Conservation (phyloP, 2,888 invertebrate genomes). For the Erebia ligea region DNA sequence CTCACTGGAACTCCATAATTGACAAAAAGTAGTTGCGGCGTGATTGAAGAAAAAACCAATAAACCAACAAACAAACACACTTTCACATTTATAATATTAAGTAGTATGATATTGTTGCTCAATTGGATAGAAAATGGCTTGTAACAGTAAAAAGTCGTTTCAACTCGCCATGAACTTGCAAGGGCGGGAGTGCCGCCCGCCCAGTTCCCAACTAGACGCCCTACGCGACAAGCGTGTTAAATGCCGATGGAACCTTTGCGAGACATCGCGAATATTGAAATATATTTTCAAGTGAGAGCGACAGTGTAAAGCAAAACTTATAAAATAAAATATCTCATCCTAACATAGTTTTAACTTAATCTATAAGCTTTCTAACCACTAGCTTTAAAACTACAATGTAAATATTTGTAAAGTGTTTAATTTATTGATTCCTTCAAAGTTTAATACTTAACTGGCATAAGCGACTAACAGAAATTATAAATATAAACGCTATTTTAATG, state of each 20-base stretch:
- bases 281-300: constrained; percentile 24
- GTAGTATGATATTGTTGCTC: constrained; percentile 11
- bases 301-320: constrained; percentile 23
- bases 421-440: background rate
- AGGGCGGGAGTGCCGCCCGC: constrained; percentile 67
- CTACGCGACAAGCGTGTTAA: constrained; percentile 58
- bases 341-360: constrained; percentile 1
- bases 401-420: constrained; percentile 11
- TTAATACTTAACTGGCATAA: background rate
- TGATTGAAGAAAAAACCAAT: no score
- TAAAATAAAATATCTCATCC: background rate
- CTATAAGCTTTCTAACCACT: background rate
- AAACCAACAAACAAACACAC: no score
- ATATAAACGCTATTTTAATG: background rate
- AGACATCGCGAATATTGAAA: constrained; percentile 30
- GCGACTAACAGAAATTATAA: background rate
- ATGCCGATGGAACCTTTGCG: constrained; percentile 22
- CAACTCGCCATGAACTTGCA: constrained; percentile 75
- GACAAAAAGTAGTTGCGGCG: no score
- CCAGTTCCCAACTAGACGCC: constrained; percentile 75
- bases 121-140: constrained; percentile 28
- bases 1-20: no score
- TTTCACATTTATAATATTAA: no score
- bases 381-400: constrained; percentile 9
- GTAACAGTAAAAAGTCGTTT: constrained; percentile 39